Base-by-base conservation (phyloP, 2,888 invertebrate genomes). In the Catotricha subobsoleta region DNA sequence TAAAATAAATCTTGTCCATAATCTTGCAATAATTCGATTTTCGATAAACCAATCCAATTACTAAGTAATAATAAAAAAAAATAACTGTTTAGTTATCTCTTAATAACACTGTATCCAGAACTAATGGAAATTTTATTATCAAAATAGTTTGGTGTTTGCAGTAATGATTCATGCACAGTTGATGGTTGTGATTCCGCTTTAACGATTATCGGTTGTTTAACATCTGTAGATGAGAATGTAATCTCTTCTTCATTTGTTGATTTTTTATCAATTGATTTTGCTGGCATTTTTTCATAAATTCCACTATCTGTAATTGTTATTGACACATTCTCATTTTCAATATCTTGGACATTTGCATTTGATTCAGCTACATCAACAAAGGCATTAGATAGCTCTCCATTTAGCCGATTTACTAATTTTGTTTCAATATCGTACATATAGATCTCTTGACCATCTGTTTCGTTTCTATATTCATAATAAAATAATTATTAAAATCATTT, bases 291-390 rank as follows among this genome's bases (percentile, higher is more conserved):
- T 44, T 51, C 50, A 3, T 50, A 44, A 20, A 50, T 49, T 28
- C 69, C 68, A 45, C 67, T 66, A 40, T 68, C 68, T 52, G 65
- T 64, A 39, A 68, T 66, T 18, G 67, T 69, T 21, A 72, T 61
- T 48, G 69, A 67, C 50, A 72, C 72, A 46, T 72, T 64, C 7
- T n/a, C 21, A 48, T 69, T 67, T 50, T 72, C 73, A 46, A 72
- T 64, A 47, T 76, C 74, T 59, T 74, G 71, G 47, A 72, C 72
- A 36, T 70, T 63, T 8, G 83, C 75, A 59, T 87, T 87, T 49
- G 80, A 82, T 62, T 86, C 86, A 18, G 87, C 87, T 34, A 84
- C 86, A 54, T 81, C 80, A 2, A 86, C 84, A 51, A 87, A 87
- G 28, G 86, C 82, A 39, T 76, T 73, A 4, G 86, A 86, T 39